Percentiles rank a stretch among this genome's conserved stretches.
phyloP scores from a whole-genome alignment of 1,140 invertebrate species.

The Brachionus angularis region DNA sequence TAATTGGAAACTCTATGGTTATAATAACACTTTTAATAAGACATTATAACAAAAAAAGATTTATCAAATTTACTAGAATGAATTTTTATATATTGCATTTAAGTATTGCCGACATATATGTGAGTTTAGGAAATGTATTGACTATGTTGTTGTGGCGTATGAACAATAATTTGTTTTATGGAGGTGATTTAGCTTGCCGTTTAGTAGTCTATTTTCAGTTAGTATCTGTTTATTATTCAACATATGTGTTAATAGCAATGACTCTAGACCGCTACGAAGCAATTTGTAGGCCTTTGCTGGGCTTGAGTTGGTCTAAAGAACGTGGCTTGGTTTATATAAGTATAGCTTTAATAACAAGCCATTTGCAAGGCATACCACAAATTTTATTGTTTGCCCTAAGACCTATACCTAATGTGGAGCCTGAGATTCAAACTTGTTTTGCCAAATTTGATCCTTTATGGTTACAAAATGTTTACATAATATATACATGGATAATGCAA shows the following conservation, averaged over 20 bases:
- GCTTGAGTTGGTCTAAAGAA: conserved; percentile 21
- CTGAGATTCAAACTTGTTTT: neutral
- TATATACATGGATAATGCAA: conserved; percentile 40
- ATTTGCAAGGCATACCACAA: conserved; percentile 41
- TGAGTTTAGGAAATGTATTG: conserved; percentile 68
- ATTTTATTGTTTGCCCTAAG: conserved; percentile 6
- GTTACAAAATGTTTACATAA: conserved; percentile 21
- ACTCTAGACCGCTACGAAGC: conserved; percentile 90
- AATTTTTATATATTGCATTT: conserved; percentile 71
- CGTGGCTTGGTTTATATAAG: conserved; percentile 13
- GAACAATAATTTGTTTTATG: conserved; percentile 63
- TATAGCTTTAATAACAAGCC: conserved; percentile 13
- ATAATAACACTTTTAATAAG: conserved; percentile 6
- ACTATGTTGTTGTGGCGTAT: conserved; percentile 71
- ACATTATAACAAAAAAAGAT: neutral
- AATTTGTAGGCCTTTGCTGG: conserved; percentile 79
- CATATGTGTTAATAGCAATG: conserved; percentile 85
- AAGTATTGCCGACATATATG: conserved; percentile 68
- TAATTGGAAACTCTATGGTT: conserved; percentile 20
- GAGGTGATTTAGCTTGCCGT: conserved; percentile 64
- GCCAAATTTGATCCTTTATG: neutral
- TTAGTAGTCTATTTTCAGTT: conserved; percentile 60
- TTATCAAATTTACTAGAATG: conserved; percentile 63
- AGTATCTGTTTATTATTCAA: conserved; percentile 84
- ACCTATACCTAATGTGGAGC: conserved; percentile 5